These are phyloP conservation scores for Mesorhabditis sp. DNA, from an alignment of 2,888 invertebrate genomes.

Conservation along the genomic window DNA sequence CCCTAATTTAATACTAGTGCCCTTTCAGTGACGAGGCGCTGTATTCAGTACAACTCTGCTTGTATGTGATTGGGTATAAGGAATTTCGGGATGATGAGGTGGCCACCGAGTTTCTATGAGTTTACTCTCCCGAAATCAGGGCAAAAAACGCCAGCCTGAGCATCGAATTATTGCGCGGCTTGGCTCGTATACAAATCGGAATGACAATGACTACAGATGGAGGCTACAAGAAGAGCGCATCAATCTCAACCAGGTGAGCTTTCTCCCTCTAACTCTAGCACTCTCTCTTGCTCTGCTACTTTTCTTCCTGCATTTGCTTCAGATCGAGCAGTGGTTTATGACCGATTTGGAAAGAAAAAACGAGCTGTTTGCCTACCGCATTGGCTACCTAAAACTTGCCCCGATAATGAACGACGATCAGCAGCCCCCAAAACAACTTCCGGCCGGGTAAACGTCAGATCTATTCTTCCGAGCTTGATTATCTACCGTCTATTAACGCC, in stretches of 20 bases:
- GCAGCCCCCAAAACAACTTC: conserved; percentile 18
- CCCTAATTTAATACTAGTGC: background rate
- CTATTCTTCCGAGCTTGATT: background rate
- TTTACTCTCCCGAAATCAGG: conserved; percentile 22
- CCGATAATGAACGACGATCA: conserved; percentile 43
- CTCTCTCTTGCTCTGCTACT: conserved; percentile 2
- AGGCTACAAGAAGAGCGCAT: conserved; percentile 53
- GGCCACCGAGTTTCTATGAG: background rate
- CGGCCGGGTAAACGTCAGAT: conserved; percentile 2
- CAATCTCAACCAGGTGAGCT: conserved; percentile 46
- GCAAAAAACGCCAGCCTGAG: conserved; percentile 56
- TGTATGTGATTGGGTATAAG: conserved; percentile 9
- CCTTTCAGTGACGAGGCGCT: background rate
- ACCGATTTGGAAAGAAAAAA: conserved; percentile 53
- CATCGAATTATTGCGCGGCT: conserved; percentile 47
- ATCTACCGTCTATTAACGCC: background rate
- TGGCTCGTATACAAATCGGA: conserved; percentile 51
- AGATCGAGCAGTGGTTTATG: conserved; percentile 54
- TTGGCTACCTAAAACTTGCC: conserved; percentile 53
- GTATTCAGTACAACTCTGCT: conserved; percentile 3
- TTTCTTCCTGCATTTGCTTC: background rate
- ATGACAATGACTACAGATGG: conserved; percentile 48
- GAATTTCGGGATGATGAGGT: background rate
- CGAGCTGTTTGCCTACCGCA: conserved; percentile 51
- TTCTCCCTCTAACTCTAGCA: background rate